Conservation (phyloP, 1,140 invertebrate species). For the Sweltsa coloradensis region DNA sequence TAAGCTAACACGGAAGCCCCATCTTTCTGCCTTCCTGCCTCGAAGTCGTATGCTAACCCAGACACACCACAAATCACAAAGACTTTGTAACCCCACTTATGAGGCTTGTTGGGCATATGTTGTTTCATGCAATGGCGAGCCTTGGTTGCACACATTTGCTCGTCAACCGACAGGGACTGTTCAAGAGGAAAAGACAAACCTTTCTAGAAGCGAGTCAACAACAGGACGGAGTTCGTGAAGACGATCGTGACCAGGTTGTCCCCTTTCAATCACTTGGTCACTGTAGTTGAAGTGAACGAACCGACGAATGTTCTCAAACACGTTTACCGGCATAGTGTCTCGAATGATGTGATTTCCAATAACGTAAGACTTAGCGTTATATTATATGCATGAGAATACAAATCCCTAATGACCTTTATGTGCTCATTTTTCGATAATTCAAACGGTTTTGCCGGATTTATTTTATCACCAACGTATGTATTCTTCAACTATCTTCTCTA, state of each 20-base stretch:
- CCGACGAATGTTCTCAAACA: slow-evolving; percentile 25
- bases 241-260: slow-evolving; percentile 14
- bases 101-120: slow-evolving; percentile 25
- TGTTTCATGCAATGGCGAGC: slow-evolving; percentile 22
- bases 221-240: slow-evolving; percentile 20
- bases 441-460: too few relatives aligned
- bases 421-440: too few relatives aligned
- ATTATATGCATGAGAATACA: too few relatives aligned
- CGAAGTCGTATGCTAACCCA: slow-evolving; percentile 26
- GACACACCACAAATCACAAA: slow-evolving; percentile 27
- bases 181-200: slow-evolving; percentile 18
- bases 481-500: too few relatives aligned
- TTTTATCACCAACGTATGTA: too few relatives aligned
- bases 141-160: slow-evolving; percentile 26
- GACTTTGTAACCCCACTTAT: slow-evolving; percentile 23
- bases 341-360: not conserved
- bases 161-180: slow-evolving; percentile 24
- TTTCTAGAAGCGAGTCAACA: slow-evolving; percentile 12
- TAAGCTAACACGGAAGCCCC: too few relatives aligned
- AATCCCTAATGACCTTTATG: too few relatives aligned
- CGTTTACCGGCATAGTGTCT: slow-evolving; percentile 23
- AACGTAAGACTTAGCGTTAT: too few relatives aligned
- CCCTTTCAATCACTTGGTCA: slow-evolving; percentile 15
- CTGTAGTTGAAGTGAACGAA: slow-evolving; percentile 25
- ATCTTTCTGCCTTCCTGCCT: too few relatives aligned